phyloP scores from a whole-genome alignment of 1,140 invertebrate species.

The Cherax destructor region DNA sequence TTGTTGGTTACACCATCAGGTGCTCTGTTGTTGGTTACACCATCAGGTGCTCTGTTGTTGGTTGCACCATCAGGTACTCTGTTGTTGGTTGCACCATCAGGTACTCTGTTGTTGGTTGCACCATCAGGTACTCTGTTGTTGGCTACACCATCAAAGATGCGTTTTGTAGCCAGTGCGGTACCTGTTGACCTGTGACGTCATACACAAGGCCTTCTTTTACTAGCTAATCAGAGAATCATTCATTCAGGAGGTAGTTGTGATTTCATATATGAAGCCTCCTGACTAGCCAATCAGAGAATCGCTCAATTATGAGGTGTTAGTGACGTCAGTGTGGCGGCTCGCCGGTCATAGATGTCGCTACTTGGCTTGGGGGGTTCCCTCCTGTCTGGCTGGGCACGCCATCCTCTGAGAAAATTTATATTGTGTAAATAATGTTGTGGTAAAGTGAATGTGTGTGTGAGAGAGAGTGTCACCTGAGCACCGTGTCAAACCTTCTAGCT shows the following conservation, averaged over 20 bases:
- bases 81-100: background rate
- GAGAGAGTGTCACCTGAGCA: too few species aligned
- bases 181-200: background rate
- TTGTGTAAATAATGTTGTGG: background rate
- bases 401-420: background rate
- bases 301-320: background rate
- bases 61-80: background rate
- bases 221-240: too few species aligned
- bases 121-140: background rate
- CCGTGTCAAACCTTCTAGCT: too few species aligned
- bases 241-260: too few species aligned
- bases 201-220: too few species aligned
- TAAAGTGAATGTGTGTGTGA: too few species aligned
- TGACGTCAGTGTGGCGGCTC: conserved; percentile 24
- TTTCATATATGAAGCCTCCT: conserved; percentile 1
- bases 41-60: too few species aligned
- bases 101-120: too few species aligned
- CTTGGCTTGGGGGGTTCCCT: background rate
- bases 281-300: conserved; percentile 10
- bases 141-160: background rate
- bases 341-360: conserved; percentile 16
- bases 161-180: conserved; percentile 10
- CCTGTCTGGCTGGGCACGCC: background rate
- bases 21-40: too few species aligned
- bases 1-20: background rate